Base-by-base conservation (phyloP, 2,888 invertebrate species). In the Conistra vaccinii region DNA sequence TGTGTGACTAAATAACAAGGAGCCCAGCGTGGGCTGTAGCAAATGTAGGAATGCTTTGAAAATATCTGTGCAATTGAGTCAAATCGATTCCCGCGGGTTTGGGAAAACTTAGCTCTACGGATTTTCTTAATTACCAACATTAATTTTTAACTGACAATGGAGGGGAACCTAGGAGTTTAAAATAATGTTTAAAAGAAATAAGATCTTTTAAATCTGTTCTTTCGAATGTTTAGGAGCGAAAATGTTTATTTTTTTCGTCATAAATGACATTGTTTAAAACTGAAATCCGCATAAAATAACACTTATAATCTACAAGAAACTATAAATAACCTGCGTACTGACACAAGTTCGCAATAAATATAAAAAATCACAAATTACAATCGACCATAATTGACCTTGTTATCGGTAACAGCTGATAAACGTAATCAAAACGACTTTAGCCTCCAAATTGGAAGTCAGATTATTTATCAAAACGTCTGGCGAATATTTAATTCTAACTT, bases 401-500 rank as follows among this genome's bases (percentile, higher is more conserved):
- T 78, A 86, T 84, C 80, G 78, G 65, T 66, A 76, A 63, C 73
- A 60, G 61, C 75, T 68, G 85, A 86, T 84, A 88, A 84, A 76
- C 66, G 63, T 57, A 81, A 66, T 74, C 69, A 82, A 66, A 85
- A 78, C 63, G 68, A 81, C 67, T 81, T 81, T 73, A 73, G 42
- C 79, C 61, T 53, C 57, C 53, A 73, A 85, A 61, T 74, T 87
- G 65, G 61, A 42, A 70, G 62, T 80, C 78, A 66, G 67, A 75
- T 73, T 61, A 68, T 45, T 69, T 78, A 79, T 69, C 79, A 74
- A 74, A 71, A 61, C 42, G 67, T 58, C 45, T 65, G 39, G 2
- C 39, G 32, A 68, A 69, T 35, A 69, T 57, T 78, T 53, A 35
- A 55, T 51, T 42, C 3, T 26, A 53, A 53, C 7, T 58, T 53